Percentiles rank a stretch among this genome's conserved stretches.
Evolutionary conservation across 1,140 invertebrate genomes (phyloP).

Genomic region (Eciton burchellii): DNA sequence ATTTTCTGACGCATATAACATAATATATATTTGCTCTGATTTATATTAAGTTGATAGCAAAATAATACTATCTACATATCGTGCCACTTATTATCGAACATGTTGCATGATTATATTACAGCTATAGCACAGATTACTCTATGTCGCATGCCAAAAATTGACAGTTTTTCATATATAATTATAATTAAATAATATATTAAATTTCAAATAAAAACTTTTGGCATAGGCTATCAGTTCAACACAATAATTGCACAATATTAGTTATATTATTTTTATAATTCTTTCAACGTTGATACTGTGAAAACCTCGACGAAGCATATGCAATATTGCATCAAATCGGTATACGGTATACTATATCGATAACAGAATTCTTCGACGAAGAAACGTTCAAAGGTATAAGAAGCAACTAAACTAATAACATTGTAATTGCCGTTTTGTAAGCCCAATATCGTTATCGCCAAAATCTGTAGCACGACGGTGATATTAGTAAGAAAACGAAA

Average conservation of each 20-base stretch:
- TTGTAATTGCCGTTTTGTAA: constrained; percentile 75
- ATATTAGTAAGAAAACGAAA: constrained; percentile 74
- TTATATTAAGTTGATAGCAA: constrained; percentile 35
- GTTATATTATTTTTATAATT: constrained; percentile 69
- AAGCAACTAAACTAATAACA: constrained; percentile 80
- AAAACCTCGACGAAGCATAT: constrained; percentile 82
- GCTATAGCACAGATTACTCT: background rate
- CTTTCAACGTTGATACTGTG: constrained; percentile 78
- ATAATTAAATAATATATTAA: constrained; percentile 6
- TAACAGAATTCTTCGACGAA: constrained; percentile 83
- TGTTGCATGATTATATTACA: constrained; percentile 30
- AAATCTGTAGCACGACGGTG: constrained; percentile 74
- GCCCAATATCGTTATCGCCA: constrained; percentile 75
- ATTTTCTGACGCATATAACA: constrained; percentile 26
- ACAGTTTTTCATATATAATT: constrained; percentile 17
- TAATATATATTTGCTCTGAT: background rate
- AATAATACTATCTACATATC: constrained; percentile 28
- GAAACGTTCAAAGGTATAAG: constrained; percentile 79
- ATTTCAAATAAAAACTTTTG: background rate
- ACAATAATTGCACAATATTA: background rate
- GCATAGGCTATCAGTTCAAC: constrained; percentile 15
- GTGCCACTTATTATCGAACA: constrained; percentile 36
- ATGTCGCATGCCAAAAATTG: constrained; percentile 4
- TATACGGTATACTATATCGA: constrained; percentile 81
- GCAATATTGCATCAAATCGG: constrained; percentile 82